phyloP scores from a whole-genome alignment of 2,888 invertebrate species.

The Nymphalis urticae region DNA sequence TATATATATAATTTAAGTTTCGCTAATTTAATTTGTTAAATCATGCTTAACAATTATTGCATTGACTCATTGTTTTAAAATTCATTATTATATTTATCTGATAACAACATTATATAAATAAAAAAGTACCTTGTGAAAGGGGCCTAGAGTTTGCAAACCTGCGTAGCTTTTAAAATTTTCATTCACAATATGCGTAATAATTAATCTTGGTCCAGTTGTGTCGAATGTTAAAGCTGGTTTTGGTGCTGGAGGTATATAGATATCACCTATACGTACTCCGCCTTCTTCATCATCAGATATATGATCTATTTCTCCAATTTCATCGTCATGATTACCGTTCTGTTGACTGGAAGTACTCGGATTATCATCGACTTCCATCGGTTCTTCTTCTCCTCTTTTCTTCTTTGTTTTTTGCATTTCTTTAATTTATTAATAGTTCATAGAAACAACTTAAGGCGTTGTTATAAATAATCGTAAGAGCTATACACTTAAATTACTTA shows the following conservation, averaged over 20 bases:
- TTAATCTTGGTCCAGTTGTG: slow-evolving; percentile 89
- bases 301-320: slow-evolving; percentile 63
- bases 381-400: slow-evolving; percentile 57
- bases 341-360: slow-evolving; percentile 41
- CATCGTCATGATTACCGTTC: slow-evolving; percentile 38
- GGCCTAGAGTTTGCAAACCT: slow-evolving; percentile 90
- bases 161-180: slow-evolving; percentile 98
- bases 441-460: neutral
- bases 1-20: too few relatives aligned
- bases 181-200: slow-evolving; percentile 95
- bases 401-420: slow-evolving; percentile 61
- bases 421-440: slow-evolving; percentile 8
- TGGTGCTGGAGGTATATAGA: slow-evolving; percentile 91
- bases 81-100: too few relatives aligned
- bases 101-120: too few relatives aligned
- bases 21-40: too few relatives aligned
- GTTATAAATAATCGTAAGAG: neutral
- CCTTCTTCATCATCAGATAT: slow-evolving; percentile 85
- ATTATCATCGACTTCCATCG: slow-evolving; percentile 67
- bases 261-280: slow-evolving; percentile 88
- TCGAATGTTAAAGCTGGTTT: slow-evolving; percentile 87
- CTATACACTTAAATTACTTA: neutral
- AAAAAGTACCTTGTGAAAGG: slow-evolving; percentile 91
- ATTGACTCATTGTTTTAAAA: too few relatives aligned
- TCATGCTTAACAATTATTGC: too few relatives aligned